These are phyloP conservation scores for Spea bombifrons DNA, from an alignment of 2,113 vertebrate genomes.

Conservation along the genomic window DNA sequence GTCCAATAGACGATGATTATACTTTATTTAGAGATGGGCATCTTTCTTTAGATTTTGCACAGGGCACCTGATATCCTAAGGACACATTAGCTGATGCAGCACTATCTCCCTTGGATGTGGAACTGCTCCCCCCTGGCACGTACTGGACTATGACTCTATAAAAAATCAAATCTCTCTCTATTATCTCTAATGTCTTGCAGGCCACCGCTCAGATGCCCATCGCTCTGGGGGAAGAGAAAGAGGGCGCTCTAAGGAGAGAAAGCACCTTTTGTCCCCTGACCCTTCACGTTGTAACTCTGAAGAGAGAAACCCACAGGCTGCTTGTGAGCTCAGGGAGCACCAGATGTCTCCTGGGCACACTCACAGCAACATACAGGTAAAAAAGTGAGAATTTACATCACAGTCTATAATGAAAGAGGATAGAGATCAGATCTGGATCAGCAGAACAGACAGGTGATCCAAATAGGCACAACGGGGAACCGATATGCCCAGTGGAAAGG, in stretches of 20 bases:
- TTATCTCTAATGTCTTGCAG: conserved; percentile 4
- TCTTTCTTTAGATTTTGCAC: no score
- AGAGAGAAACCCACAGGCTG: conserved; percentile 77
- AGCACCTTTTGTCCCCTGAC: conserved; percentile 91
- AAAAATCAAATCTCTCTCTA: no score
- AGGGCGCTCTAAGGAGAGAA: conserved; percentile 91
- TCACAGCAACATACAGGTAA: conserved; percentile 32
- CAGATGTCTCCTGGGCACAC: conserved; percentile 61
- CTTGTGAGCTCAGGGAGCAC: conserved; percentile 75
- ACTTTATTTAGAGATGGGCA: not conserved
- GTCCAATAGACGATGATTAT: not conserved
- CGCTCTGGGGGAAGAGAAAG: conserved; percentile 81
- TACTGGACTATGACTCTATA: no score
- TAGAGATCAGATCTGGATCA: no score
- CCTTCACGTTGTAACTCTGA: conserved; percentile 93
- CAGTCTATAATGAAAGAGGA: no score
- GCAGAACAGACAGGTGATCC: no score
- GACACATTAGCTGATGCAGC: no score
- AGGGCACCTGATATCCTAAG: no score
- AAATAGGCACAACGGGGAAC: no score
- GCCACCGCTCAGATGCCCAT: conserved; percentile 75
- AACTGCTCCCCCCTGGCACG: no score
- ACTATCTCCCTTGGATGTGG: no score
- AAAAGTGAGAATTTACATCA: not conserved
- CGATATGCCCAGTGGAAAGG: no score